Evolutionary conservation across 2,888 invertebrate genomes (phyloP), one percentile per base, ranked within the genome.

Genomic region (Agonopterix heracliana): DNA sequence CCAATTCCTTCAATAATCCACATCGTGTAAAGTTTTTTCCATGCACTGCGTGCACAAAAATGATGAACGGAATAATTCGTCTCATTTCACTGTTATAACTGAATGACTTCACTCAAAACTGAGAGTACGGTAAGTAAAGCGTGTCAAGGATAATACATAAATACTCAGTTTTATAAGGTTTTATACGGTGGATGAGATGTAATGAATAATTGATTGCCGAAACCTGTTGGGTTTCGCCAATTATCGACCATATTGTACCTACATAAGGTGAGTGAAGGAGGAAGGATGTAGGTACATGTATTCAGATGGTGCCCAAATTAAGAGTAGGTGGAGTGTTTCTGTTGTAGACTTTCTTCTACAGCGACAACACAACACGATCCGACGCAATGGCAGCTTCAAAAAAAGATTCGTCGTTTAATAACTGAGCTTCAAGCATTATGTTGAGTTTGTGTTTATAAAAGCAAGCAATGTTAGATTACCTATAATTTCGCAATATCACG

Each of bases 1-100:
- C 53, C 26, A 81, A 58, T 52, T 75, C 78, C 34, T 42, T 52
- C 12, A 61, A 66, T 38, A 81, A 53, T 46, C 69, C 73, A 56
- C 79, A 80, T 38, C 64, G 58, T 4, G 61, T 55, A 44, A 78
- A 71, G 56, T 49, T 48, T 50, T 45, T 38, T 1, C 52, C 48
- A 26, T 61, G 10, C 9, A 13, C n/a, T 13, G 12, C 41, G 12
- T 9, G 36, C 13, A 60, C 38, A n/a, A 59, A 12, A 8, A 58
- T 48, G 8, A 64, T 46, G 38, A 45, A 41, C 49, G 26, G 26
- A 26, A 60, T 44, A 45, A 50, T 54, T 54, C 67, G 61, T 52
- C 57, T 47, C 70, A 73, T 74, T 54, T 61, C 50, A 57, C 55
- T 49, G 51, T 50, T 54, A 54, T 48, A 53, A 38, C 26, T 40